Base-by-base conservation (phyloP, 2,797 vertebrate species). In the Dryobates pubescens region DNA sequence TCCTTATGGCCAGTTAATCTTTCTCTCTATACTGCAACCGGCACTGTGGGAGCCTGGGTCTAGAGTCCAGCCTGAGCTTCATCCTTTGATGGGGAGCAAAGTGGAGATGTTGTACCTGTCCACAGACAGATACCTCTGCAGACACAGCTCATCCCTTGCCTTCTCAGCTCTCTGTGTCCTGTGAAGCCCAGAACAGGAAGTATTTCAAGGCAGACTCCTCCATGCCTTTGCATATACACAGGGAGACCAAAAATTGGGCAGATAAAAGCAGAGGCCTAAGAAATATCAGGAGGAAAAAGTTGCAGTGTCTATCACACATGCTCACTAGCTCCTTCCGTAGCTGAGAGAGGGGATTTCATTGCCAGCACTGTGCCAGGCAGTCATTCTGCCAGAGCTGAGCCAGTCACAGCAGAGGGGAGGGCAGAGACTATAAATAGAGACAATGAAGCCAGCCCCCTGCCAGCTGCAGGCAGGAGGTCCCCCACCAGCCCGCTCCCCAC, bases 271-370 rank as follows among this genome's bases (percentile, higher is more conserved):
- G 61, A 70, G 78, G 36, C 83, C 84, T 51, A 77, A 85, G 89
- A 95, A 96, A 41, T 64, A 79, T 92, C 88, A 16, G 10, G 27
- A 29, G 17, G 27, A 95, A 71, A 43, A 72, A 83, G 72, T 61
- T 14, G 71, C 69, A 68, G 71, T 3, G 54, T 8, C 22, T 11
- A 4, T 7, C 82, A 86, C 36, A 92, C 96, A 96, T 96, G 96
- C 95, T 95, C 96, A 93, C 38, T 92, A 36, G 38, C 5, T 11
- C 19, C 85, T 96, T 96, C 96, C 89, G 95, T 73, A 69, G 85
- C 91, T 13, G 36, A 29, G 6, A 36, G 10, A 69, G 73, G 63
- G 75, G 20, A 13, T 13, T 57, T 12, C 57, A 24, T 11, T 0
- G 10, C 4, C 2, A 57, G 70, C 27, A 4, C 16, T 3, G 71